Base-by-base conservation (phyloP, 2,797 vertebrate genomes). In the Poecile montanus region DNA sequence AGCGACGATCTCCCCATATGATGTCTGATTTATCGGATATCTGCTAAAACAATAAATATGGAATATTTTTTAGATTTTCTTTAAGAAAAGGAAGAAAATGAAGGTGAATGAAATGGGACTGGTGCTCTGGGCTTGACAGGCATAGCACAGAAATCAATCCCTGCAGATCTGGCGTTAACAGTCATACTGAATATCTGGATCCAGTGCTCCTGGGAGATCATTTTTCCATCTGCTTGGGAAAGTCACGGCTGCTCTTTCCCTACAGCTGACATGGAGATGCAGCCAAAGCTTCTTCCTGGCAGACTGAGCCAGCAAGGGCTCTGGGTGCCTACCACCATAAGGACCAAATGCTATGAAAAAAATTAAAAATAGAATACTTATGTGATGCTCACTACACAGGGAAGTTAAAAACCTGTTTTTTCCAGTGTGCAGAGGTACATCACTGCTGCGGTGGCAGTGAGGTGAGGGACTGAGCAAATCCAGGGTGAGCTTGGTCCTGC, bases 191-290 rank as follows among this genome's bases (percentile, higher is more conserved):
- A 76, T 1, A 26, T 74, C 70, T 93, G 91, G 48, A 82, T 75
- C 54, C 72, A 82, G 75, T 47, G 87, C 66, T 94, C 50, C 66
- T 77, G 60, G 70, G 53, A 77, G 88, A 85, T 80, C 60, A 30
- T 91, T 93, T 88, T 95, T 79, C 76, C 88, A 63, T 91, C 89
- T 86, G 86, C 81, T 85, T 94, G 90, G 91, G 93, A 92, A 96
- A 89, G 65, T 87, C 88, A 89, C 2, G 0, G 7, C 79, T 0
- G 0, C 63, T 75, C 7, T 93, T 78, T 88, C 67, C 65, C 63
- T 63, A 83, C 67, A 95, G 89, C 73, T 91, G 93, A 85, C 1
- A 4, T 0, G 0, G 40, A 51, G 62, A 67, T 51, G 63, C 47
- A 75, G 58, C 76, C 85, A 51, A 89, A 84, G 16, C n/a, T 71